Percentiles rank a stretch among this genome's conserved stretches.
These are phyloP conservation scores for Dione vanillae DNA, from an alignment of 2,888 invertebrate genomes.

Conservation along the genomic window DNA sequence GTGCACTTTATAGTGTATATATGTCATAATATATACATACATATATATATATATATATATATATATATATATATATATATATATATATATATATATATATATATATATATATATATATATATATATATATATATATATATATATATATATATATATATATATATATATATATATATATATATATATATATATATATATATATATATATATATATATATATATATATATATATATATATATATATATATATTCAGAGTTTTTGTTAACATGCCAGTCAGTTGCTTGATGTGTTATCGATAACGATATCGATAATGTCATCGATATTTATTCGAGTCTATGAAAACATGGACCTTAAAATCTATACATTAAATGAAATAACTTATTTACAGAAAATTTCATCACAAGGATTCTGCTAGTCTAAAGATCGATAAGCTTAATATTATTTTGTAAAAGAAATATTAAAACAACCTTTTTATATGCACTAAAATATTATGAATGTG, in stretches of 20 bases:
- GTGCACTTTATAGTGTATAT: neutral
- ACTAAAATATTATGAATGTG: constrained; percentile 39
- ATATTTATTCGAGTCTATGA: neutral
- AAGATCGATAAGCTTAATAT: constrained; percentile 30
- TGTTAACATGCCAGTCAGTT: neutral
- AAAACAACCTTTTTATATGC: constrained; percentile 38
- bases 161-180: too few relatives aligned
- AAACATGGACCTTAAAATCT: constrained; percentile 1
- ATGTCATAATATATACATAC: too few relatives aligned
- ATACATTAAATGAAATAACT: constrained; percentile 42
- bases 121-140: neutral
- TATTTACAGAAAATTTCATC: constrained; percentile 57
- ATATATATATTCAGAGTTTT: too few relatives aligned
- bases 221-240: too few relatives aligned
- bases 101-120: neutral
- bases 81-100: too few relatives aligned
- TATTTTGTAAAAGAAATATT: constrained; percentile 34
- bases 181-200: neutral
- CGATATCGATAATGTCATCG: neutral
- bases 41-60: too few relatives aligned
- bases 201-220: neutral
- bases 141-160: too few relatives aligned
- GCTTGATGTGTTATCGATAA: too few relatives aligned
- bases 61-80: too few relatives aligned
- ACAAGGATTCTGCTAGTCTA: constrained; percentile 49